A percentile compares a stretch with the other conserved stretches of the same genome.
phyloP scores from a whole-genome alignment of 2,113 vertebrate genomes.

The Poicephalus gulielmi region DNA sequence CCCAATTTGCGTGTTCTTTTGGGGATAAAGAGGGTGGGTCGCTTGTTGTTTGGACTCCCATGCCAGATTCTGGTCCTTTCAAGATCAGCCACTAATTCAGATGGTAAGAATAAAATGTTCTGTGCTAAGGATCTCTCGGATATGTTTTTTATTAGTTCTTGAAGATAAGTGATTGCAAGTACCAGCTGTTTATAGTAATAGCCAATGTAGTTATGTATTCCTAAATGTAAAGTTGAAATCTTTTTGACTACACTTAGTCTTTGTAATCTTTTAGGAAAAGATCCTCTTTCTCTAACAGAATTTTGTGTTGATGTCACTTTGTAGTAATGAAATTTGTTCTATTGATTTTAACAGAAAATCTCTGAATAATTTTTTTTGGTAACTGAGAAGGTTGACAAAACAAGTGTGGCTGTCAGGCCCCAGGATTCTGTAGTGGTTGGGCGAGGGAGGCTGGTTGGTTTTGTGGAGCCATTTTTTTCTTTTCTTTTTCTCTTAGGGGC shows the following conservation, averaged over 20 bases:
- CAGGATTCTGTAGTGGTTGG: background rate
- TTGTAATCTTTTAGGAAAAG: background rate
- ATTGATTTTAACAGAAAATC: background rate
- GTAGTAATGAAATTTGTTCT: background rate
- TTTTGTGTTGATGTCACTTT: background rate
- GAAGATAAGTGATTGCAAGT: conserved; percentile 15
- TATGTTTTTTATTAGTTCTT: conserved; percentile 8
- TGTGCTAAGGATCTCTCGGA: background rate
- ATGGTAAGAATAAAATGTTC: conserved; percentile 45
- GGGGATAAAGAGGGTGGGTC: background rate
- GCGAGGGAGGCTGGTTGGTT: too few species aligned
- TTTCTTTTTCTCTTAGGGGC: background rate
- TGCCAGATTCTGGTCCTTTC: background rate
- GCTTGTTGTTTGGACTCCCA: background rate
- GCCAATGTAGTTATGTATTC: background rate
- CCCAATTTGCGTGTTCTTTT: background rate
- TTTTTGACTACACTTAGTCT: background rate
- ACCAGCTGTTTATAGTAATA: background rate
- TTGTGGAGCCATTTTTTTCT: background rate
- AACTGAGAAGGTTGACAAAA: background rate
- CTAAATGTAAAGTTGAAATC: background rate
- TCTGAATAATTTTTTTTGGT: background rate
- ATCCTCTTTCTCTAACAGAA: background rate
- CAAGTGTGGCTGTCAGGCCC: background rate
- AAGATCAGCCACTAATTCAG: background rate